These are phyloP conservation scores for Coelopa frigida DNA, from an alignment of 1,140 invertebrate genomes.

Conservation along the genomic window DNA sequence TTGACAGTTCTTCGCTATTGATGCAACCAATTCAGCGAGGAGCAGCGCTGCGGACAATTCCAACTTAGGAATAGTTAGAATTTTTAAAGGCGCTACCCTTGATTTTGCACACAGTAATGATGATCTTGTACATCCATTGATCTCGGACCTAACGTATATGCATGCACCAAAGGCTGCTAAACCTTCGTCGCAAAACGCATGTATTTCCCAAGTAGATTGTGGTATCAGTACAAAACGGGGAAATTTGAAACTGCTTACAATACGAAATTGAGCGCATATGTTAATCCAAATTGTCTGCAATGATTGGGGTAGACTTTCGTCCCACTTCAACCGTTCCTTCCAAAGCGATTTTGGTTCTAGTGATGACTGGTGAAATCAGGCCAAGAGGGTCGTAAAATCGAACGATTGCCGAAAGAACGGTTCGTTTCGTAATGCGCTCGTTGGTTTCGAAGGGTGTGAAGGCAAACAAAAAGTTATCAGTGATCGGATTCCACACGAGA, in stretches of 20 bases:
- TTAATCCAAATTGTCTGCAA: constrained; percentile 12
- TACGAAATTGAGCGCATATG: background rate
- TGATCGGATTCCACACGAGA: constrained; percentile 9
- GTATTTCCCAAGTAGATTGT: constrained; percentile 6
- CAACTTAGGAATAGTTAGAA: constrained; percentile 25
- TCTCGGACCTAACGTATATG: constrained; percentile 24
- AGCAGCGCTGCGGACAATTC: constrained; percentile 25
- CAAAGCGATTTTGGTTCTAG: constrained; percentile 22
- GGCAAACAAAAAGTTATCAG: constrained; percentile 2
- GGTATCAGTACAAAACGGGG: background rate
- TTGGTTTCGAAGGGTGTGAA: background rate
- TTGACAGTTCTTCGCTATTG: constrained; percentile 7
- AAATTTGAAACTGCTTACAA: background rate
- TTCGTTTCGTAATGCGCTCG: constrained; percentile 18
- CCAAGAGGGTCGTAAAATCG: constrained; percentile 37
- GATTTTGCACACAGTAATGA: constrained; percentile 30
- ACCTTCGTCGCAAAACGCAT: constrained; percentile 43
- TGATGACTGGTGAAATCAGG: constrained; percentile 26
- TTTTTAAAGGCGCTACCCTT: constrained; percentile 28
- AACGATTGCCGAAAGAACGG: constrained; percentile 29
- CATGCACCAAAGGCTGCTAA: constrained; percentile 36
- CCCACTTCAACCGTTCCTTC: constrained; percentile 23
- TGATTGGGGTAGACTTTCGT: constrained; percentile 17
- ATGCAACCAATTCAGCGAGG: constrained; percentile 16
- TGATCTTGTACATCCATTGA: constrained; percentile 10